Base-by-base conservation (phyloP, 1,140 invertebrate species). In the Scaptomyza montana region DNA sequence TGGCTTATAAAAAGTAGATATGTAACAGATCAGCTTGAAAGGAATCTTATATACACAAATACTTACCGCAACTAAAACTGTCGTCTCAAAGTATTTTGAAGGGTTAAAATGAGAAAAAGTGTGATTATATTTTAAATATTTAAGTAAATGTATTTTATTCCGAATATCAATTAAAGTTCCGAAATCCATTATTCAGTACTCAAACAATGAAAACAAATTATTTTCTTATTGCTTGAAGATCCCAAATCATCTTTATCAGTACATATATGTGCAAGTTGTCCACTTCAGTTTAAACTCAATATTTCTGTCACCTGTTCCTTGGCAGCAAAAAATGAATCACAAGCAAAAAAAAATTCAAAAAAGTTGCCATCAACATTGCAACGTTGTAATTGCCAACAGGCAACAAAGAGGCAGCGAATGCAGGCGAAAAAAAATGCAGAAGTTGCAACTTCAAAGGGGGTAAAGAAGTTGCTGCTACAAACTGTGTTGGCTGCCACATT, bases 371-470 rank as follows among this genome's bases (percentile, higher is more conserved):
- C 76, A 87, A 89, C 84, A 72, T 77, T 87, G 84, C 84, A 87
- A 89, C 76, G 73, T 87, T 86, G 79, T 87, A 87, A 87, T 82
- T 84, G 84, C 84, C 84, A 87, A 74, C 76, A 79, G 76, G 73
- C 84, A 87, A 79, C 82, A 70, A 89, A 73, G 72, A 73, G 78
- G 43, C 63, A 33, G 66, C 55, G 49, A 63, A 62, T 21, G 55
- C 13, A 21, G 33, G 21, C 39, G 36, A 45, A 45, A 46, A 2
- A 5, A 7, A 60, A 33, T 5, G 39, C 39, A 51, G 25, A 16
- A 43, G 30, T 43, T 36, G 41, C 30, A 71, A 16, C 10, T 19
- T 5, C 10, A 46, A 39, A 8, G 10, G 5, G 19, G 36, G 13
- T n/a, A 43, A 43, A 41, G 21, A 12, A 30, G 21, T 43, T 45